Percentiles rank a stretch among this genome's conserved stretches.
Evolutionary conservation across 1,140 invertebrate species (phyloP).

Genomic region (Aphis gossypii): DNA sequence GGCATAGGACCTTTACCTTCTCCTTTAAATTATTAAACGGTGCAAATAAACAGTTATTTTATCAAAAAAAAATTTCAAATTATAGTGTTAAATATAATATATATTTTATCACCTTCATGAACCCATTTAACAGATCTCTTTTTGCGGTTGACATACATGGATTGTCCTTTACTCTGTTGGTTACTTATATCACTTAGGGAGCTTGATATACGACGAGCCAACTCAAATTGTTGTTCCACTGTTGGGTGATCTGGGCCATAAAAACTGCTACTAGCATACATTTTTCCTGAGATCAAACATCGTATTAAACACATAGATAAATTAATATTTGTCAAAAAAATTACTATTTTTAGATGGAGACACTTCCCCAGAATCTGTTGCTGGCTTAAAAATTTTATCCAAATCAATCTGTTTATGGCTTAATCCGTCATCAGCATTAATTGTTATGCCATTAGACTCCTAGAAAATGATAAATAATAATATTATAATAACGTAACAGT

Average conservation of each 20-base stretch:
- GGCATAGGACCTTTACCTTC: constrained; percentile 49
- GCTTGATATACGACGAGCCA: constrained; percentile 88
- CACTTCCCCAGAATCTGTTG: constrained; percentile 76
- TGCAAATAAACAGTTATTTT: not conserved
- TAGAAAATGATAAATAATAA: constrained; percentile 64
- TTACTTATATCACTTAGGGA: constrained; percentile 92
- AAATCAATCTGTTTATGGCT: constrained; percentile 73
- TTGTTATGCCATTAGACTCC: constrained; percentile 65
- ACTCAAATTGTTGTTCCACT: constrained; percentile 91
- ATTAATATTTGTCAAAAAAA: not conserved
- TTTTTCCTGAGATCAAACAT: constrained; percentile 75
- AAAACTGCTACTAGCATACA: constrained; percentile 92
- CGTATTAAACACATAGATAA: not conserved
- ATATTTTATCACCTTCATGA: constrained; percentile 74
- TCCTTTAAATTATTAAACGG: not conserved
- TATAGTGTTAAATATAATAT: not conserved
- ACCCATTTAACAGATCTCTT: constrained; percentile 94
- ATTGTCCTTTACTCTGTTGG: constrained; percentile 88
- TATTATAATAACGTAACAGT: not conserved
- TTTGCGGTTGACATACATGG: constrained; percentile 94
- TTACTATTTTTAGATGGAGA: constrained; percentile 67
- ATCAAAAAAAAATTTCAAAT: not conserved
- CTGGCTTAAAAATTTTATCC: constrained; percentile 85
- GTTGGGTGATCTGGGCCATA: constrained; percentile 91
- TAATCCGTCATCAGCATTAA: constrained; percentile 65